Evolutionary conservation across 2,888 invertebrate genomes (phyloP), one percentile per base, ranked within the genome.

Genomic region (Teinopalpus imperialis): DNA sequence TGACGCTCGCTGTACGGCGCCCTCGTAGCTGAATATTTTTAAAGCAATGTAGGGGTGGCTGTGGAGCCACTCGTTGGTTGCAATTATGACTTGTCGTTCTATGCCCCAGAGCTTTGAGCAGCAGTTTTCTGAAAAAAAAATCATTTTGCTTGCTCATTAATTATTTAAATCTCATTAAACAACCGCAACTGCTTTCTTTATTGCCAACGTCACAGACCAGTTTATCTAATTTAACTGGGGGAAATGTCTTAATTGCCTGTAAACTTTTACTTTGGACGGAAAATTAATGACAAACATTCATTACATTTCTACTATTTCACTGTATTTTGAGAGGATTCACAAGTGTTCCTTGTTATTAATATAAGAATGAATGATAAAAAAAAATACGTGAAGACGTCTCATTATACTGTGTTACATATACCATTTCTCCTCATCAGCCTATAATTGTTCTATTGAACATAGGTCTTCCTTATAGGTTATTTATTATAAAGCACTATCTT

Each of bases 101-200:
- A 74, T 60, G 69, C 58, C 63, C 73, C 79, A 78, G 76, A 80
- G 79, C 69, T 65, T 69, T 64, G 67, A 66, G 50, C 60, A 63
- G 54, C 52, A 64, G 63, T 61, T 69, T 59, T 54, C 78, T 81
- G 77, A 83, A 83, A 82, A 81, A 74, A 83, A 86, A 82, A 80
- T 79, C 87, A 89, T 88, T 87, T 85, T 81, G 82, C 77, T 78
- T 80, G 79, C 83, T 87, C 85, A 88, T 89, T 89, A 89, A 88
- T 89, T 88, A 89, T 89, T 89, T 86, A 88, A 88, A 88, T 87
- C 82, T 86, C 82, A 87, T 87, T 87, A 87, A 86, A 81, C 86
- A 80, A 74, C 77, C 77, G 77, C 78, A 80, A 81, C 72, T 32
- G 20, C 30, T 43, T 37, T 78, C 77, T 77, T 51, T 48, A 44